Evolutionary conservation across 2,797 vertebrate species (phyloP).

Genomic region (Eidolon dupreanum): DNA sequence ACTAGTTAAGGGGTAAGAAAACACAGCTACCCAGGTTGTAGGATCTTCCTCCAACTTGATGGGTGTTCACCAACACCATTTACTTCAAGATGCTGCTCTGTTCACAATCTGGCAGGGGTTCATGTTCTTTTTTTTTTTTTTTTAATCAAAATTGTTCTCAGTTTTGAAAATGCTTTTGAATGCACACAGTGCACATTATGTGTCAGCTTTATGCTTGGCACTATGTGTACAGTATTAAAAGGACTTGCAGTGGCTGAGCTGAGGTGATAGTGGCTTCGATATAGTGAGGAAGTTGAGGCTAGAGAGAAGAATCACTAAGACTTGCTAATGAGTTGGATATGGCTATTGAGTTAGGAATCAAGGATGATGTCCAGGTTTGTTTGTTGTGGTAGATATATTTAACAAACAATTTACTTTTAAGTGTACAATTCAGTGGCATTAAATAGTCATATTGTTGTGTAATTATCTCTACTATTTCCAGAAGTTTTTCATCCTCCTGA

Average conservation of each 20-base stretch:
- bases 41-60: background rate
- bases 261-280: background rate
- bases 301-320: background rate
- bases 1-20: too few relatives aligned
- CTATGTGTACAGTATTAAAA: background rate
- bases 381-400: background rate
- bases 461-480: background rate
- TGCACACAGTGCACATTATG: background rate
- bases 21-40: too few relatives aligned
- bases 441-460: background rate
- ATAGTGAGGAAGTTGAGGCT: background rate
- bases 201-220: background rate
- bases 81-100: background rate
- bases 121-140: background rate
- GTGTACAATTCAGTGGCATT: background rate
- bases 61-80: background rate
- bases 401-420: background rate
- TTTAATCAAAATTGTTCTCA: background rate
- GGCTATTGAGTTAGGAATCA: background rate
- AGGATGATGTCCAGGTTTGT: background rate
- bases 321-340: background rate
- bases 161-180: constrained; percentile 14
- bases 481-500: background rate
- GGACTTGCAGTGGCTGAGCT: background rate
- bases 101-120: background rate